Evolutionary conservation across 2,113 vertebrate genomes (phyloP).

Genomic region (Telmatochromis sp.): DNA sequence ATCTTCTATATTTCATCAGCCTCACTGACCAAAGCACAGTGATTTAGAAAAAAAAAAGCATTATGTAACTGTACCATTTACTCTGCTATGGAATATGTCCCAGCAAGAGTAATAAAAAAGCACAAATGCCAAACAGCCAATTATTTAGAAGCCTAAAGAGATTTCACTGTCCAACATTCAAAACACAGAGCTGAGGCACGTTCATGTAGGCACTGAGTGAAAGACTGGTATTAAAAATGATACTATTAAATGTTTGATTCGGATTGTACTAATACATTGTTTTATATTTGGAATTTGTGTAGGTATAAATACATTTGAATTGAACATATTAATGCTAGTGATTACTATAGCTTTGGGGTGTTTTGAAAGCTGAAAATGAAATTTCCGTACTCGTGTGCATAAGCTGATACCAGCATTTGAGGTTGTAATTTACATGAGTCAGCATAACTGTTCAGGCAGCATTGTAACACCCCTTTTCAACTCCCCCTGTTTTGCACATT

Average conservation of each 20-base stretch:
- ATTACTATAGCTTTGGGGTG: background rate
- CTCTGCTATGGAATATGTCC: slow-evolving; percentile 8
- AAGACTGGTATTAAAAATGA: background rate
- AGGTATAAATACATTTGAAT: background rate
- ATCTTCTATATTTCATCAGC: background rate
- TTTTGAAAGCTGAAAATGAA: background rate
- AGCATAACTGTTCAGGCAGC: background rate
- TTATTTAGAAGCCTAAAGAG: slow-evolving; percentile 60
- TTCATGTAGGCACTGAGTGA: background rate
- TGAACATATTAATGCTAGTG: background rate
- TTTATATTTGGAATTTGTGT: background rate
- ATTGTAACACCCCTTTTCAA: background rate
- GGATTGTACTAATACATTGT: background rate
- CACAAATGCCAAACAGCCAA: slow-evolving; percentile 64
- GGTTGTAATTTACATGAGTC: background rate
- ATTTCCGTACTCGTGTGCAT: background rate
- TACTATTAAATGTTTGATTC: background rate
- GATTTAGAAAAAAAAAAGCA: background rate
- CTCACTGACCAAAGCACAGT: background rate
- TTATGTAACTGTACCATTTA: slow-evolving; percentile 37
- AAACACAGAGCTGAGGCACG: background rate
- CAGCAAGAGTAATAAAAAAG: slow-evolving; percentile 19
- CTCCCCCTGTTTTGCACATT: background rate
- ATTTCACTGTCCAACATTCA: slow-evolving; percentile 37
- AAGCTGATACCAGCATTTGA: background rate